Evolutionary conservation across 1,140 invertebrate genomes (phyloP), one percentile per base, ranked within the genome.

Genomic region (Atta colombica): DNA sequence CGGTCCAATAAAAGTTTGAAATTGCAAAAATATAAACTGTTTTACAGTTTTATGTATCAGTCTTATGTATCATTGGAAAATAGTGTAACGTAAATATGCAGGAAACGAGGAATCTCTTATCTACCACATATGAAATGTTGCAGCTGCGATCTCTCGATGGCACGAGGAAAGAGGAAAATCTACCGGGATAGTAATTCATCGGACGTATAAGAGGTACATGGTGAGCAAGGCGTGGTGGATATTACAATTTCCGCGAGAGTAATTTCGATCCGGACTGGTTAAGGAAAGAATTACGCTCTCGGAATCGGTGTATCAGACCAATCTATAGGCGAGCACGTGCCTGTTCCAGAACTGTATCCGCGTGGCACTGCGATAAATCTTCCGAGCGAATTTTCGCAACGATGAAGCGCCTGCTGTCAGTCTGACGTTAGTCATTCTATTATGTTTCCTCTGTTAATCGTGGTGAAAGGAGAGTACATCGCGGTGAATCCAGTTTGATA

Each of bases 381-480:
- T 53, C 49, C 55, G 63, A 61, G 18, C 58, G 65, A 69, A 60
- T 91, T 92, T 91, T 92, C 89, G 91, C 88, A 91, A 92, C 81
- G 60, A 74, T 58, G 74, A 63, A 89, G 86, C 85, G 66, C 55
- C 58, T 58, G 72, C 51, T 74, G 80, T 58, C 66, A 45, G 21
- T 69, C 66, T 80, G 68, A 89, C 88, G 91, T 91, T 90, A 85
- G 86, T 92, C 91, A 86, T 91, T 85, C 85, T 61, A 90, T 90
- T 91, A 91, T 90, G 80, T 65, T 65, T 58, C 58, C 14, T 78
- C 74, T 77, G 68, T 65, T 66, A 65, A 68, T 72, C 35, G n/a
- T 66, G 88, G 85, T 88, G 91, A 92, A 91, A 92, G 91, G 90
- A 89, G 71, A 89, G 25, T 87, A 77, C 58, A 39, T 18, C n/a